Conservation (phyloP, 2,797 vertebrate species). For the Phataginus tetradactyla region DNA sequence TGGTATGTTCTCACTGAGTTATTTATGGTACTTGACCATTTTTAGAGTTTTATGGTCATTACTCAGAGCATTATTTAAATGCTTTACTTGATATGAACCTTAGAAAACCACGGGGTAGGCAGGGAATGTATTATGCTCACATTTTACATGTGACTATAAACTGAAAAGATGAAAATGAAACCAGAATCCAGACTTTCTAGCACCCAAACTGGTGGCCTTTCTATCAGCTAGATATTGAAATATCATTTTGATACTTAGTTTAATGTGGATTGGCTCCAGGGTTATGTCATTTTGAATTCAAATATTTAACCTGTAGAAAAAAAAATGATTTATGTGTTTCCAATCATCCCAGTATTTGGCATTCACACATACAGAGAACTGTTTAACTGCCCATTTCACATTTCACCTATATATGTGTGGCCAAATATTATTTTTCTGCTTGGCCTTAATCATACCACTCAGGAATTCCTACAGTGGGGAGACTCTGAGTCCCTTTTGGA, state of each 20-base stretch:
- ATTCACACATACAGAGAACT: neutral
- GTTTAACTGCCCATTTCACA: neutral
- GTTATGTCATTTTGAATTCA: neutral
- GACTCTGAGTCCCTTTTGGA: neutral
- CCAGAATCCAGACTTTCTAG: neutral
- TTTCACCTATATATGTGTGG: neutral
- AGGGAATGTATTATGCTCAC: neutral
- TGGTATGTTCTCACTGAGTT: neutral
- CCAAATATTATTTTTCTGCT: neutral
- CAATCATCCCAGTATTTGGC: neutral
- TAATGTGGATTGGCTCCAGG: neutral
- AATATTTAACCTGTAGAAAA: neutral
- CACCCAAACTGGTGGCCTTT: neutral
- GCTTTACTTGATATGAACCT: conserved; percentile 2
- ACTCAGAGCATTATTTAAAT: neutral
- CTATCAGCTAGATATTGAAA: neutral
- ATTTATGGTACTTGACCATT: neutral
- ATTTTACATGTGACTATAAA: neutral
- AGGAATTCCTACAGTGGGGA: neutral
- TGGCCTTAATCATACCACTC: neutral
- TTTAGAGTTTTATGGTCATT: neutral
- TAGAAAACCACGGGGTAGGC: neutral
- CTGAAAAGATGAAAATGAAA: neutral
- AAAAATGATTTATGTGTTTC: neutral
- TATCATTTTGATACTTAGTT: neutral